Conservation (phyloP, 2,888 invertebrate genomes). For the Drosophila atroscutellata region DNA sequence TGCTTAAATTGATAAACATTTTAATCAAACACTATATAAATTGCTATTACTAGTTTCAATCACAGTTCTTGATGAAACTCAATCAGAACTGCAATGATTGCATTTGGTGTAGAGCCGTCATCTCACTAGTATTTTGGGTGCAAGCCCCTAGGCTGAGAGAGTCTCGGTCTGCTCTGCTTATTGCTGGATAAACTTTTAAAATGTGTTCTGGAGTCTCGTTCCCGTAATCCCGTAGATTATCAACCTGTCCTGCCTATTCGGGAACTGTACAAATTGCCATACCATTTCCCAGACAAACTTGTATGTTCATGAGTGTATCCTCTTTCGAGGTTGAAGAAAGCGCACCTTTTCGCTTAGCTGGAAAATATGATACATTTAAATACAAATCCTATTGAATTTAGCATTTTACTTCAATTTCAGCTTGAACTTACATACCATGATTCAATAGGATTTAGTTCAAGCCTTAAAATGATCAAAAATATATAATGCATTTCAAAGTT, state of each 20-base stretch:
- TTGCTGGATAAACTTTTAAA: neutral
- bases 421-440: neutral
- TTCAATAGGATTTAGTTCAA: neutral
- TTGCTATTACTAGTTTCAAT: neutral
- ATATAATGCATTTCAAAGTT: too few relatives aligned
- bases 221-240: neutral
- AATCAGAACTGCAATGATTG: neutral
- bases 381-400: neutral
- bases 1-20: neutral
- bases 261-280: neutral
- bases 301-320: neutral
- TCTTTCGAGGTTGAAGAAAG: neutral
- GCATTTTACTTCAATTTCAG: neutral
- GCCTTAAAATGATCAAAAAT: neutral
- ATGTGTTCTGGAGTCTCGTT: neutral
- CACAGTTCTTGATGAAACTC: neutral
- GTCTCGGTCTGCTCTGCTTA: neutral
- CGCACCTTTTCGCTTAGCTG: neutral
- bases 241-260: neutral
- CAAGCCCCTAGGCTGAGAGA: neutral
- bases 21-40: neutral
- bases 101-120: neutral
- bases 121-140: neutral
- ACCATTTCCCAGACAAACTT: neutral
- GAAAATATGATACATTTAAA: neutral